Base-by-base conservation (phyloP, 2,113 vertebrate species). In the Ammodytes dubius region DNA sequence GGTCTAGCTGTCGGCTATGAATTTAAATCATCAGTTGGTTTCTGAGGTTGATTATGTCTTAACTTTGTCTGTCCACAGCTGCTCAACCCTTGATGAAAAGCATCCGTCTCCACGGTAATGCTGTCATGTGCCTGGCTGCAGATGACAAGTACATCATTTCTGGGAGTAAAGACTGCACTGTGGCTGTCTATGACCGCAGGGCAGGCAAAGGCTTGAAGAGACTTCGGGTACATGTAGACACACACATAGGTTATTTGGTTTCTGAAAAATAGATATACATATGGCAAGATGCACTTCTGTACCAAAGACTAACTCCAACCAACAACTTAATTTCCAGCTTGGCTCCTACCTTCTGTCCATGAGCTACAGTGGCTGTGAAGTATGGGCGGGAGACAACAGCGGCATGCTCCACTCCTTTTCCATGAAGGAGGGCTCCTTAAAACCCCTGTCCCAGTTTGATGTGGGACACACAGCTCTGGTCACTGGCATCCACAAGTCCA, bases 371-470 rank as follows among this genome's bases (percentile, higher is more conserved):
- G 94, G 92, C 4, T 82, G 72, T 11, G 96, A 98, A 84, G 92
- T 99, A 9, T 99, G 98, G 98, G 96, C 96, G 0, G 97, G 98
- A 0, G 97, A 98, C 93, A 97, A 95, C 89, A 90, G 88, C 0
- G 98, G 98, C 15, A 90, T 90, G 14, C 88, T 98, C 4, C 95
- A 96, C 27, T 94, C 96, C 75, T 98, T 97, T 2, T 93, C 96
- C 86, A 94, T 96, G 89, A 85, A 72, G 15, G 1, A 80, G 0
- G 96, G 96, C 17, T 53, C 71, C 76, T 95, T 97, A 82, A 95
- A 95, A 73, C 88, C 92, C 0, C 2, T 93, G 63, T 91, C 90
- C 9, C 93, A 94, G 77, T 98, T 97, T 6, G 93, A 97, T 0
- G 96, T 98, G 83, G 97, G 97, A 37, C 97, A 99, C 85, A 92